Base-by-base conservation (phyloP, 2,888 invertebrate species). In the Oxystoma pomonae region DNA sequence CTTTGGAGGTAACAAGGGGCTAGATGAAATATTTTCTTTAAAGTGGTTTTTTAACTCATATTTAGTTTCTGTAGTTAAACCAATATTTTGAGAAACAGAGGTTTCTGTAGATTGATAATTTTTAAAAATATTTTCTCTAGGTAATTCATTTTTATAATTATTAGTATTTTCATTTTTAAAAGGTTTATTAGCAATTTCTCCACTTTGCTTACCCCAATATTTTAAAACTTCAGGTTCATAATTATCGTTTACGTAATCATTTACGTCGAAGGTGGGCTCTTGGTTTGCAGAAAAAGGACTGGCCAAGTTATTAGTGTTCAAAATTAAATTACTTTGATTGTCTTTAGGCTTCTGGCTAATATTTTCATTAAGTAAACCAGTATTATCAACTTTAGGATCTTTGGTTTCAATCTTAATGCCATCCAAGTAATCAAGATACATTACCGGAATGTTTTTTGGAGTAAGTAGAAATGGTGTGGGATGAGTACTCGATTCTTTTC, bases 221-320 rank as follows among this genome's bases (percentile, higher is more conserved):
- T 35, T 35, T 35, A 35, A 35, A 35, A 35, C 35, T 35, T 35
- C 35, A 7, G 76, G 72, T 69, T 79, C 79, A 60, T 76, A 78
- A 69, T 78, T 78, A 71, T 78, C 78, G 67, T 78, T 75, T 1
- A 77, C 72, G 60, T 77, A 78, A 62, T 77, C 77, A 58, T 73
- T 64, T 16, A 62, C 57, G 57, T 61, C 63, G 57, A 65, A 55
- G 17, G 17, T 22, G 2, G 16, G 9, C 50, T 63, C 53, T 53
- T 61, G 58, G 16, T 35, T 35, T 35, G 12, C 35, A 3, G 35
- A 7, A 35, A 35, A 35, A 12, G 3, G 35, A 3, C 12, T 35
- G 35, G 5, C 35, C 12, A 12, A 12, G 12, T 35, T 35, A 3
- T 35, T 12, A 7, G 35, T 35, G 3, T 35, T 12, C 35, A 35